Conservation (phyloP, 1,140 invertebrate species). For the Hycleus phaleratus region DNA sequence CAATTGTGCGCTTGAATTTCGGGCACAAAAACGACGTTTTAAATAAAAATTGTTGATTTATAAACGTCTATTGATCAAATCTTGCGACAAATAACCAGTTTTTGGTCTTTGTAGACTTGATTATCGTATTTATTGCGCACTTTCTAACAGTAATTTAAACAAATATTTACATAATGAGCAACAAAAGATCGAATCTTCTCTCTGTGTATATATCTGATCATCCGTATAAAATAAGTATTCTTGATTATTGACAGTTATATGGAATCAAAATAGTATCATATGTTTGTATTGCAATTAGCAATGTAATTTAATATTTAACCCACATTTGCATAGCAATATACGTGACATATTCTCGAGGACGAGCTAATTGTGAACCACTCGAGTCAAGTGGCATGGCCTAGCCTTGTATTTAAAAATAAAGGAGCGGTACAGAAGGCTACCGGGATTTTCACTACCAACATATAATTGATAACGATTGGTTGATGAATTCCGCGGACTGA, state of each 20-base stretch:
- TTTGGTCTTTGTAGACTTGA: not conserved
- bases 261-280: conserved; percentile 7
- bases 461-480: no score
- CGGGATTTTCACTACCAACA: no score
- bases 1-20: no score
- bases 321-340: conserved; percentile 12
- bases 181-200: not conserved
- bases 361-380: conserved; percentile 13
- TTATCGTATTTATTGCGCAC: conserved; percentile 6
- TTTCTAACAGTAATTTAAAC: conserved; percentile 6
- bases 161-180: conserved; percentile 10
- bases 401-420: conserved; percentile 8
- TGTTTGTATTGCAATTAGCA: conserved; percentile 15
- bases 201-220: no score
- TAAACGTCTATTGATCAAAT: no score
- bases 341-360: conserved; percentile 12
- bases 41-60: no score
- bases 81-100: no score
- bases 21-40: no score
- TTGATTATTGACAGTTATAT: conserved; percentile 7
- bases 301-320: conserved; percentile 11
- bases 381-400: conserved; percentile 2
- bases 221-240: conserved; percentile 2
- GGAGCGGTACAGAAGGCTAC: not conserved
- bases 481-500: not conserved